Evolutionary conservation across 2,888 invertebrate genomes (phyloP).

Genomic region (Andrena trimmerana): DNA sequence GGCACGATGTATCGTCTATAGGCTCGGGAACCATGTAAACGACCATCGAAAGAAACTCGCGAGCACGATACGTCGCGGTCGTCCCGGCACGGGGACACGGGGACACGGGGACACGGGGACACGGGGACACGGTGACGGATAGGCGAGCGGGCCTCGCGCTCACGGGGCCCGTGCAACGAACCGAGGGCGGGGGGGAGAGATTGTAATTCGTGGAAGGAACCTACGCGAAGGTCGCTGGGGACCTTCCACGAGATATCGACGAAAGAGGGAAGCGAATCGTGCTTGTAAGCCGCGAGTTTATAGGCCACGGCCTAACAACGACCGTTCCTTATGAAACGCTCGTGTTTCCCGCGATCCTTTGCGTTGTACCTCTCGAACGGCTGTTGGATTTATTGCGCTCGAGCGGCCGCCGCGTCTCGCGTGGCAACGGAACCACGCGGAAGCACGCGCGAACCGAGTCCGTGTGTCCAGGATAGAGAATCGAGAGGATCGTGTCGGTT

Average conservation of each 20-base stretch:
- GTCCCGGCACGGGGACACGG: conserved; percentile 3
- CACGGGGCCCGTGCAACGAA: background rate
- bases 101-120: background rate
- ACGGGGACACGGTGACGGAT: conserved; percentile 18
- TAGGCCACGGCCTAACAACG: conserved; percentile 56
- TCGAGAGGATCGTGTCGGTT: background rate
- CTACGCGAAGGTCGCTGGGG: conserved; percentile 43
- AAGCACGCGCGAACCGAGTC: conserved; percentile 21
- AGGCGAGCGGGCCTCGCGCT: conserved; percentile 22
- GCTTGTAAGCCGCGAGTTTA: conserved; percentile 63
- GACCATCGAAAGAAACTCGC: conserved; percentile 23
- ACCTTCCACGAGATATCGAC: conserved; percentile 40
- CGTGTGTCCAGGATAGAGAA: background rate
- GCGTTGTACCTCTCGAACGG: conserved; percentile 27
- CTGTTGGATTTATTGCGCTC: conserved; percentile 60
- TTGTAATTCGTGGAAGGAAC: conserved; percentile 36
- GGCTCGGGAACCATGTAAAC: conserved; percentile 52
- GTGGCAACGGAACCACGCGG: conserved; percentile 32
- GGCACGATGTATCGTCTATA: conserved; percentile 55
- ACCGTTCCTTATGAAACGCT: conserved; percentile 49
- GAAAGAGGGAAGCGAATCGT: conserved; percentile 59
- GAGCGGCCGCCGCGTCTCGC: conserved; percentile 6
- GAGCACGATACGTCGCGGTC: conserved; percentile 25
- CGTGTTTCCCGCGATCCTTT: conserved; percentile 57
- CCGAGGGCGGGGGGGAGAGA: background rate